Evolutionary conservation across 2,888 invertebrate genomes (phyloP).

Genomic region (Oxycera nigricornis): DNA sequence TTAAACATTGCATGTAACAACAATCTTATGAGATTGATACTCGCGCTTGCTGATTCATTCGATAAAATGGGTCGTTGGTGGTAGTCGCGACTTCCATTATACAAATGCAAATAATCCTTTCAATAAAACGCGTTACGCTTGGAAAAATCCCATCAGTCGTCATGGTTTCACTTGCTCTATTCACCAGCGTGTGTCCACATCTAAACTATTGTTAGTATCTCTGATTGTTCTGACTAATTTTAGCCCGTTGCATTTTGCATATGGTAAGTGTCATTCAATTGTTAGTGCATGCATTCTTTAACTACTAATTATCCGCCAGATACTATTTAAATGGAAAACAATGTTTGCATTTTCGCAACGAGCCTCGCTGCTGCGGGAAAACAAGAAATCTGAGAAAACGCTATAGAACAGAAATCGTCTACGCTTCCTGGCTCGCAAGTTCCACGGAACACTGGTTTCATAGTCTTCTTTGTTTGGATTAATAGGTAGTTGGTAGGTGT

Average conservation of each 20-base stretch:
- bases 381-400: constrained; percentile 4
- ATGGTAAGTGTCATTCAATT: constrained; percentile 39
- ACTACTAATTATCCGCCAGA: constrained; percentile 34
- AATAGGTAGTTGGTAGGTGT: not conserved
- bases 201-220: constrained; percentile 17
- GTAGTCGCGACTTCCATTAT: not conserved
- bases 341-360: constrained; percentile 36
- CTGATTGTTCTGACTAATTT: constrained; percentile 39
- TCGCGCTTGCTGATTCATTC: no score
- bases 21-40: no score
- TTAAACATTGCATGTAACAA: no score
- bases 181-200: not conserved
- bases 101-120: not conserved
- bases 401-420: not conserved
- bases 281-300: constrained; percentile 23
- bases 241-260: constrained; percentile 36
- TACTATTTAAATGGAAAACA: constrained; percentile 30
- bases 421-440: not conserved
- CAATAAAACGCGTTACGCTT: not conserved
- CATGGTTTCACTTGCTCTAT: no score
- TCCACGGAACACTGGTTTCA: constrained; percentile 8
- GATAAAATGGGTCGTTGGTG: no score
- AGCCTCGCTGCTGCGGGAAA: no score
- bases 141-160: not conserved
- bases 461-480: not conserved